phyloP scores from a whole-genome alignment of 1,140 invertebrate genomes.

The Leptinotarsa lineolata region DNA sequence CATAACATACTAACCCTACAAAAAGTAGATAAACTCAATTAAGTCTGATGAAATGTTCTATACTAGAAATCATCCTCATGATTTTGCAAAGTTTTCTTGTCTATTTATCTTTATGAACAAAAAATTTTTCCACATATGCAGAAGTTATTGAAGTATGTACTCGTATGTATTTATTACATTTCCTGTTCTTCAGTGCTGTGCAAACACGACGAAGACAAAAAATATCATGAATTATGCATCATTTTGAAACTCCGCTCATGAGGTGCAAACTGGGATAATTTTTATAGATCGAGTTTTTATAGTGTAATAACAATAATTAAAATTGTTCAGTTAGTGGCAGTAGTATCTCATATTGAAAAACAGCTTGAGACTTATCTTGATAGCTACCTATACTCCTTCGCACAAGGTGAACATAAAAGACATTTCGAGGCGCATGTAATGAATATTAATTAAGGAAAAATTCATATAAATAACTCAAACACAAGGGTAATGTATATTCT shows the following conservation, averaged over 20 bases:
- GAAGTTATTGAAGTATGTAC: too few species aligned
- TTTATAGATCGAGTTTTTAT: slow-evolving; percentile 4
- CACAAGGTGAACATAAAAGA: slow-evolving; percentile 8
- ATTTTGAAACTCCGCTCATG: slow-evolving; percentile 7
- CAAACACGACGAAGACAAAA: not conserved
- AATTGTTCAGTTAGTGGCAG: slow-evolving; percentile 1
- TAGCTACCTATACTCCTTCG: slow-evolving; percentile 3
- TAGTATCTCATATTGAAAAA: slow-evolving; percentile 4
- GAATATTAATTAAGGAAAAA: slow-evolving; percentile 1
- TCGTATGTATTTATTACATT: not conserved
- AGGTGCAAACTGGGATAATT: slow-evolving; percentile 8
- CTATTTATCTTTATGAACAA: too few species aligned
- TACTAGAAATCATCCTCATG: too few species aligned
- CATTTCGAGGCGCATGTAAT: slow-evolving; percentile 1
- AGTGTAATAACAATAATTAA: slow-evolving; percentile 4
- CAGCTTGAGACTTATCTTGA: slow-evolving; percentile 2
- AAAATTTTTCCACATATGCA: too few species aligned
- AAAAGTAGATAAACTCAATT: too few species aligned
- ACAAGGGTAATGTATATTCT: too few species aligned
- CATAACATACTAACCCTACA: too few species aligned
- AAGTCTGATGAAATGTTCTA: too few species aligned
- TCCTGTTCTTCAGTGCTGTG: not conserved
- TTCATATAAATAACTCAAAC: not conserved
- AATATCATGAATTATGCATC: not conserved
- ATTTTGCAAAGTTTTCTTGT: too few species aligned